Base-by-base conservation (phyloP, 2,888 invertebrate species). In the Unio delphinus region DNA sequence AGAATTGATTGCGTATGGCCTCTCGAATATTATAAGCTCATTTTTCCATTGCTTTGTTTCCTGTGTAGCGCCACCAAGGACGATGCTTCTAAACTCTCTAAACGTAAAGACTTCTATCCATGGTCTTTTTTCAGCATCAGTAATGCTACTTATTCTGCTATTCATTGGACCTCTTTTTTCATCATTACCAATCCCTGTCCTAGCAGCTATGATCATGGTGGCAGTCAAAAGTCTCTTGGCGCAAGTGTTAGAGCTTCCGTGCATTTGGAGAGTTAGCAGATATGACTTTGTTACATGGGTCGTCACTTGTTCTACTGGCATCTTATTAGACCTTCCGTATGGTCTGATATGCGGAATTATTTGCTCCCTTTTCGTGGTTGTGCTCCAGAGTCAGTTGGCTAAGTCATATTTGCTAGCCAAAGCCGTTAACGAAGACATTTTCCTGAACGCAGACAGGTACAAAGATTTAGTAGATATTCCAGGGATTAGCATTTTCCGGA, bases 211-310 rank as follows among this genome's bases (percentile, higher is more conserved):
- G 77, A 90, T 91, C 61, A 84, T 90, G 30, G 89, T 90, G 6
- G 88, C 90, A 20, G 82, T 91, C 63, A 88, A 90, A 69, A 85
- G 88, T 62, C 82, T 91, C 18, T 85, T 91, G 63, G 89, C 93
- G 87, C 95, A 95, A 90, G 92, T 94, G 18, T 82, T 91, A 87
- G 93, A 95, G 62, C 90, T 96, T 0, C 89, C 91, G 28, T 92
- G 92, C 77, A 93, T 95, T 78, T 96, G 95, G 94, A 92, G 91
- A 80, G 89, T 95, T 23, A 95, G 95, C 77, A 93, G 93, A 82
- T 90, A 94, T 82, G 96, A 97, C 86, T 95, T 94, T 0, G 81
- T 93, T 4, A 83, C 85, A 18, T 88, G 87, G 87, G 54, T 86
- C 2, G 63, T 79, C 7, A 84, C 87, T 0, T 83, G 79, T 61